phyloP scores from a whole-genome alignment of 2,888 invertebrate genomes.

The Leptopilina drosophilae region DNA sequence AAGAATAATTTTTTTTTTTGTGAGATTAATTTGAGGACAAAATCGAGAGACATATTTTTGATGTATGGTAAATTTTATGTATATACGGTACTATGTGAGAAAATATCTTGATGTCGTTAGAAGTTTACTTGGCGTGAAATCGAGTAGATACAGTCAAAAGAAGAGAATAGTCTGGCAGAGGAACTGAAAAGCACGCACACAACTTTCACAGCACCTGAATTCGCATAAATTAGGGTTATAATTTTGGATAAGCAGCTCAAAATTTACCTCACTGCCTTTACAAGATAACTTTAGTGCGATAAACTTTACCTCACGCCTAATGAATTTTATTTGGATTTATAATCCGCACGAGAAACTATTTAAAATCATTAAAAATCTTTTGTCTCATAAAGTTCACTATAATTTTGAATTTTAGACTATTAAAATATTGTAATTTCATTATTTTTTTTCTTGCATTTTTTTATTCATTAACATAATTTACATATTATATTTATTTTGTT shows the following conservation, averaged over 20 bases:
- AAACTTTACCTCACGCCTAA: conserved; percentile 49
- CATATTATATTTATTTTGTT: too few species aligned
- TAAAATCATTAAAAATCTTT: not conserved
- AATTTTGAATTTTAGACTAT: too few species aligned
- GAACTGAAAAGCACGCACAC: conserved; percentile 53
- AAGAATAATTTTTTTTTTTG: too few species aligned
- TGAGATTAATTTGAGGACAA: too few species aligned
- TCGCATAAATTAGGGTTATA: conserved; percentile 56
- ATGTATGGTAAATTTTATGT: too few species aligned
- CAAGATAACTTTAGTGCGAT: conserved; percentile 50
- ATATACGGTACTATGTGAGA: not conserved
- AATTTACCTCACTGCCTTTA: conserved; percentile 47
- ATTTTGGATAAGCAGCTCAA: conserved; percentile 49
- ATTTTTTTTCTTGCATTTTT: too few species aligned
- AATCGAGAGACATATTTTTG: too few species aligned
- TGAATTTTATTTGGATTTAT: conserved; percentile 12
- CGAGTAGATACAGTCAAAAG: conserved; percentile 46
- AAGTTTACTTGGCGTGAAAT: conserved; percentile 45
- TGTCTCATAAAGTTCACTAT: not conserved
- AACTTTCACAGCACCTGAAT: conserved; percentile 50
- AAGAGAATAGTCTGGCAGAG: conserved; percentile 53
- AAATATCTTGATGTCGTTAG: conserved; percentile 49
- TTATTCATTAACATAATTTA: too few species aligned
- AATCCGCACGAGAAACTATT: not conserved
- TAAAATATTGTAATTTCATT: too few species aligned